These are phyloP conservation scores for Silurus meridionalis DNA, from an alignment of 2,113 vertebrate genomes.

Conservation along the genomic window DNA sequence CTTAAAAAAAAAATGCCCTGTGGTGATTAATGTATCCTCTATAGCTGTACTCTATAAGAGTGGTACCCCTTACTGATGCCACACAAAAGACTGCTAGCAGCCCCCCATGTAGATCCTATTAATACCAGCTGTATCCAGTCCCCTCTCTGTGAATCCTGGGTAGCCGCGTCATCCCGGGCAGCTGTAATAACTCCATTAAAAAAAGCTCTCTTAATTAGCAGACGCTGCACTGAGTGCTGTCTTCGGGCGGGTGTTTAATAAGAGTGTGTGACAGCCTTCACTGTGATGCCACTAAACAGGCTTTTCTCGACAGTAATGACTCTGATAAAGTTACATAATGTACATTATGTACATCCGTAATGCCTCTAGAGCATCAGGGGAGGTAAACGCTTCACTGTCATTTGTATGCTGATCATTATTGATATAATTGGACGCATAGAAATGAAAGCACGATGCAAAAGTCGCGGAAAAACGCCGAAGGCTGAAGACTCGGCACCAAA, in stretches of 20 bases:
- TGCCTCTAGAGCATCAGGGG: constrained; percentile 7
- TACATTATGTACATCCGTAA: constrained; percentile 46
- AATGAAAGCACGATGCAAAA: constrained; percentile 6
- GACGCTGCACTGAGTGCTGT: constrained; percentile 45
- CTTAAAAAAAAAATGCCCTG: constrained; percentile 15
- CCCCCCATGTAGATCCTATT: constrained; percentile 44
- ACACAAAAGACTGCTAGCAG: constrained; percentile 50
- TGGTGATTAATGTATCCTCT: constrained; percentile 46
- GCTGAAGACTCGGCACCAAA: background rate
- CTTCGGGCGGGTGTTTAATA: constrained; percentile 52
- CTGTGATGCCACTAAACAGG: constrained; percentile 48
- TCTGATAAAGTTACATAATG: constrained; percentile 43
- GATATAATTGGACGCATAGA: background rate
- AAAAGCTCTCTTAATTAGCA: constrained; percentile 57
- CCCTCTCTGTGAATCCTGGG: constrained; percentile 42
- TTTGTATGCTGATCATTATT: constrained; percentile 13
- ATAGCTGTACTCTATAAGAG: constrained; percentile 34
- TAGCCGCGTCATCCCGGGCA: constrained; percentile 48
- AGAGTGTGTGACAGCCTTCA: constrained; percentile 35
- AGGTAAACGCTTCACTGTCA: constrained; percentile 26
- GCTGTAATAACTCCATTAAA: constrained; percentile 58
- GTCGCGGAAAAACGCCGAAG: background rate
- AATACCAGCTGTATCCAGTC: constrained; percentile 40
- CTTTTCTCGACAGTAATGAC: constrained; percentile 46
- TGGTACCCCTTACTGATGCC: constrained; percentile 43